A percentile compares a stretch with the other conserved stretches of the same genome.
phyloP scores from a whole-genome alignment of 53 echinoderm and acorn worm species.

The Crossaster papposus region DNA sequence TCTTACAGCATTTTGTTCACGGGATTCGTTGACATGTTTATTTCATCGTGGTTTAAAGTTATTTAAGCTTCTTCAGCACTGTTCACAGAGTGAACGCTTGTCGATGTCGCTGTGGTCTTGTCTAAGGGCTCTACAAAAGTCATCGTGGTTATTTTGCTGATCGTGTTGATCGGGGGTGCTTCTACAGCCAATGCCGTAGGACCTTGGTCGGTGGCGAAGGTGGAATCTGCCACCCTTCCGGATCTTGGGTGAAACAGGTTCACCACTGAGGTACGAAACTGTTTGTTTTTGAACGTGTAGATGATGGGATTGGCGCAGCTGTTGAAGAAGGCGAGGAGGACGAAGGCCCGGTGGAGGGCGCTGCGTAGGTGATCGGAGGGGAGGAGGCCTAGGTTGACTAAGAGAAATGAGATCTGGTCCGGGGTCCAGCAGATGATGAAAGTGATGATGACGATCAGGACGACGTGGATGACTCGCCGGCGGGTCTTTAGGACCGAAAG shows the following conservation, averaged over 20 bases:
- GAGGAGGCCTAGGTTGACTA: constrained; percentile 53
- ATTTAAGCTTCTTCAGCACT: background rate
- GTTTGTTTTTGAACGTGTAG: constrained; percentile 66
- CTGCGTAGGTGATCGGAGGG: constrained; percentile 13
- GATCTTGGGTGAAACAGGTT: constrained; percentile 11
- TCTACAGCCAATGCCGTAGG: background rate
- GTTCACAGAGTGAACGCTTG: background rate
- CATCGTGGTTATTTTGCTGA: constrained; percentile 8
- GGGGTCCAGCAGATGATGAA: constrained; percentile 74
- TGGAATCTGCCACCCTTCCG: background rate
- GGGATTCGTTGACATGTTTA: background rate
- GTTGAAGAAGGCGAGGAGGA: constrained; percentile 62
- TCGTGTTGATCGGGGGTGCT: constrained; percentile 1
- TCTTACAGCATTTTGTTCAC: background rate
- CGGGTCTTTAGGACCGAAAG: constrained; percentile 52
- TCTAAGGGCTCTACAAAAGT: background rate
- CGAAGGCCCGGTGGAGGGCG: constrained; percentile 40
- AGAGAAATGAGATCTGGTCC: constrained; percentile 61
- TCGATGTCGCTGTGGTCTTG: background rate
- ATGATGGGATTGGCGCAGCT: constrained; percentile 68
- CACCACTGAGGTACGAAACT: constrained; percentile 63
- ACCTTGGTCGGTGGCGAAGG: background rate
- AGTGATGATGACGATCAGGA: constrained; percentile 58
- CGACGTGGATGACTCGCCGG: constrained; percentile 49
- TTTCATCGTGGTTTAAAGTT: background rate